A percentile compares a stretch with the other conserved stretches of the same genome.
Conservation (phyloP, 2,797 vertebrate species). For the Labroides dimidiatus region DNA sequence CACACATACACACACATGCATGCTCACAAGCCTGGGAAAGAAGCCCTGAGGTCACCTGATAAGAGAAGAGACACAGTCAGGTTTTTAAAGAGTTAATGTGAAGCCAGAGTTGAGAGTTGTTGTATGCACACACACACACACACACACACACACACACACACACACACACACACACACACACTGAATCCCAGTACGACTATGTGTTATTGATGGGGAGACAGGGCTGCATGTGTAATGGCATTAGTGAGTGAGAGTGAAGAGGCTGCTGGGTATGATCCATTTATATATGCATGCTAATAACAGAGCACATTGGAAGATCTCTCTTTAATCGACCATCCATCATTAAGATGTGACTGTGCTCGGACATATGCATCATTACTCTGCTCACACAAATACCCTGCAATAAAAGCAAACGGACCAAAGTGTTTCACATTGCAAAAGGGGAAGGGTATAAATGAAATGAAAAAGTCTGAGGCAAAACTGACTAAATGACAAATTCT, state of each 20-base stretch:
- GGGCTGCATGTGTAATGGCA: slow-evolving; percentile 65
- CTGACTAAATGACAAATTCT: neutral
- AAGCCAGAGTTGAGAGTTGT: slow-evolving; percentile 43
- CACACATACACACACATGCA: slow-evolving; percentile 6
- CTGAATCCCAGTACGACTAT: slow-evolving; percentile 56
- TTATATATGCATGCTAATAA: slow-evolving; percentile 77
- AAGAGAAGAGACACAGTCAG: slow-evolving; percentile 30
- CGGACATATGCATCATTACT: slow-evolving; percentile 67
- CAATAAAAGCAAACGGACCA: neutral
- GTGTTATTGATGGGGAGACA: slow-evolving; percentile 68
- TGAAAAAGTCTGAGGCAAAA: neutral
- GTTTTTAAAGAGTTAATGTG: slow-evolving; percentile 43
- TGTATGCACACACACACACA: slow-evolving; percentile 36
- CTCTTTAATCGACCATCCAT: slow-evolving; percentile 75
- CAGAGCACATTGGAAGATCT: slow-evolving; percentile 66
- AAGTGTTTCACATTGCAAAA: neutral
- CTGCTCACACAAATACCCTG: slow-evolving; percentile 29
- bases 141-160: slow-evolving; percentile 10
- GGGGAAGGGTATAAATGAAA: neutral
- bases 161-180: slow-evolving; percentile 16
- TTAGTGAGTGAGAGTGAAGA: slow-evolving; percentile 62
- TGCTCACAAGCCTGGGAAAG: slow-evolving; percentile 32
- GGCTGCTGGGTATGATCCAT: slow-evolving; percentile 72
- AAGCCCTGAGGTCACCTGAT: slow-evolving; percentile 42
- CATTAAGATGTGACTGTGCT: slow-evolving; percentile 70